Evolutionary conservation across 35 echinoderm and acorn worm species (phyloP).

Genomic region (Chiridota heheva): DNA sequence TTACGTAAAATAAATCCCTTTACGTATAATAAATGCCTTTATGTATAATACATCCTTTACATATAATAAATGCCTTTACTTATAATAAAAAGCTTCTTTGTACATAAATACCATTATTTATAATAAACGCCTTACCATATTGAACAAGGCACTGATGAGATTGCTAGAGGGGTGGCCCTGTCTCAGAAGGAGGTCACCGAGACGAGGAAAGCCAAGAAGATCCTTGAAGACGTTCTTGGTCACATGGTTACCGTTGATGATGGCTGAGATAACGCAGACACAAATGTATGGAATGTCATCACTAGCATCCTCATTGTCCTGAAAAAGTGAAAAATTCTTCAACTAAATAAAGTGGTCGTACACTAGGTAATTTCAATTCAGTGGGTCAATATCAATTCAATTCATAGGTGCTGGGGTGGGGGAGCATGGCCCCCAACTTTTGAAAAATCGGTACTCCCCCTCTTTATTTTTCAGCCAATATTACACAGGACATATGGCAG

Average conservation of each 20-base stretch:
- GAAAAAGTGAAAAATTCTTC: neutral
- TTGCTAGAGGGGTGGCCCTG: slow-evolving; percentile 70
- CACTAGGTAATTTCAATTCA: neutral
- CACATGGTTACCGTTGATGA: slow-evolving; percentile 53
- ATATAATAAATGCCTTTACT: no score
- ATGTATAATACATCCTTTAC: no score
- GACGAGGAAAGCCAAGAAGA: slow-evolving; percentile 65
- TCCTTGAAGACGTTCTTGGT: slow-evolving; percentile 85
- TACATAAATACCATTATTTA: no score
- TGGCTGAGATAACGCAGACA: slow-evolving; percentile 61
- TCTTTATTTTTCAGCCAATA: no score
- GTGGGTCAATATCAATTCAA: neutral
- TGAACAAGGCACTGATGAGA: slow-evolving; percentile 77
- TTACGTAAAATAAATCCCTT: no score
- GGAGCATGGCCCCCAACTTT: no score
- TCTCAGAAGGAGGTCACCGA: slow-evolving; percentile 54
- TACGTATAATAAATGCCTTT: no score
- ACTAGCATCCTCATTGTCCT: slow-evolving; percentile 61
- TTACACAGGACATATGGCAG: no score
- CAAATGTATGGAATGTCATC: slow-evolving; percentile 67
- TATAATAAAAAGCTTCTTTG: no score
- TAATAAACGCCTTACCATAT: slow-evolving; percentile 84
- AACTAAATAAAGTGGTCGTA: neutral
- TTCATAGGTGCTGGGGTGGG: neutral
- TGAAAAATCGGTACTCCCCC: no score